Conservation (phyloP, 2,797 vertebrate species). For the Denticeps clupeoides region DNA sequence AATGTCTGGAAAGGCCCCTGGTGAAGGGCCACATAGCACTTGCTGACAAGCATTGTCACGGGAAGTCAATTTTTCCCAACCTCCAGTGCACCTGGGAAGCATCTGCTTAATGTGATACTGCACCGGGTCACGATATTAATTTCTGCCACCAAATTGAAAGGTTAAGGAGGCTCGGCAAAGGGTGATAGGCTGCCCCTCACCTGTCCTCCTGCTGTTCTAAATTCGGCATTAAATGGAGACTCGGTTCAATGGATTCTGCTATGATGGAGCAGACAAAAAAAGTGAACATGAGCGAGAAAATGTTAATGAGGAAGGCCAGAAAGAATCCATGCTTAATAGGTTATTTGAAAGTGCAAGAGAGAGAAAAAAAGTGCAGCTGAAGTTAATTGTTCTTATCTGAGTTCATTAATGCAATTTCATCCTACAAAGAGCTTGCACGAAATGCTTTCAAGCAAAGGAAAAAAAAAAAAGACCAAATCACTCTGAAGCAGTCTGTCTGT, state of each 20-base stretch:
- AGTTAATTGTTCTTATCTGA: conserved; percentile 30
- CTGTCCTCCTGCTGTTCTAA: conserved; percentile 29
- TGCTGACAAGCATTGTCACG: too few species aligned
- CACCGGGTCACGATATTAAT: conserved; percentile 42
- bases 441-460: conserved; percentile 27
- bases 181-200: conserved; percentile 29
- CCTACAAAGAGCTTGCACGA: conserved; percentile 26
- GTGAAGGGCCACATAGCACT: too few species aligned
- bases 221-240: conserved; percentile 34
- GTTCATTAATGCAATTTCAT: conserved; percentile 37
- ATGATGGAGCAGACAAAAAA: conserved; percentile 8
- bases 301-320: conserved; percentile 31
- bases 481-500: conserved; percentile 6
- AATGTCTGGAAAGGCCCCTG: too few species aligned
- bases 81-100: conserved; percentile 34
- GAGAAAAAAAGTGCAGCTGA: conserved; percentile 9
- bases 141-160: conserved; percentile 55
- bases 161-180: conserved; percentile 44
- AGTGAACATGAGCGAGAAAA: conserved; percentile 14
- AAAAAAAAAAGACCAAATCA: conserved; percentile 25
- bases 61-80: conserved; percentile 30
- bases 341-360: conserved; percentile 31
- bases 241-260: conserved; percentile 25
- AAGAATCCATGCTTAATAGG: conserved; percentile 30
- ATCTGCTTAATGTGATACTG: conserved; percentile 46